Conservation (phyloP, 1,140 invertebrate genomes). For the Lepidurus couesii region DNA sequence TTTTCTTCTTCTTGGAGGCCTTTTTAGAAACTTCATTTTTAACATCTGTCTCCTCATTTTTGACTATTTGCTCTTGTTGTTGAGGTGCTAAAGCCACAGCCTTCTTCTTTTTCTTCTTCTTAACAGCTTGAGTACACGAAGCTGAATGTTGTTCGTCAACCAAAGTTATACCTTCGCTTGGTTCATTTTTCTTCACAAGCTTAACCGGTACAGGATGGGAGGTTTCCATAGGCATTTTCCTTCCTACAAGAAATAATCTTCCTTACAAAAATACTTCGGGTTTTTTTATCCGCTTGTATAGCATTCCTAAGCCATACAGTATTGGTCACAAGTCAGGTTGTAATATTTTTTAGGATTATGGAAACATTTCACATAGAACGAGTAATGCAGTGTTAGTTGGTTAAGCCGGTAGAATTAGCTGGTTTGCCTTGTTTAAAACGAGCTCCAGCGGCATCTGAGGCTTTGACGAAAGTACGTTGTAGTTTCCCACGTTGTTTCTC, state of each 20-base stretch:
- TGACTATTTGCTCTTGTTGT: background rate
- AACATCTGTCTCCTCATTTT: background rate
- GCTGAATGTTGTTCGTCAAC: background rate
- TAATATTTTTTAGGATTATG: background rate
- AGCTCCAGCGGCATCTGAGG: conserved; percentile 67
- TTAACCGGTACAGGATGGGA: background rate
- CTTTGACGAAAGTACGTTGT: conserved; percentile 68
- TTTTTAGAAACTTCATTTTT: background rate
- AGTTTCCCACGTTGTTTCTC: conserved; percentile 60
- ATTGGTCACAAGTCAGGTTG: background rate
- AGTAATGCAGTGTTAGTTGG: background rate
- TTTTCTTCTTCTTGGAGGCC: background rate
- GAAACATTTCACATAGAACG: background rate
- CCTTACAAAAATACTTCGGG: background rate
- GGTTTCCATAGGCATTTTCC: background rate
- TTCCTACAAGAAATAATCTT: background rate
- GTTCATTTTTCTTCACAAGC: background rate
- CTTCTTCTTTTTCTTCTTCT: background rate
- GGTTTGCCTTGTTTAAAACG: conserved; percentile 52
- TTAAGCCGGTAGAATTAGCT: background rate
- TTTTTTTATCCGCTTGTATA: background rate
- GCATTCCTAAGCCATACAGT: background rate
- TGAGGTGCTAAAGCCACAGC: too few species aligned
- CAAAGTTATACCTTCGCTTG: background rate
- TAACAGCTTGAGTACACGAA: background rate